phyloP scores from a whole-genome alignment of 2,113 vertebrate species.

The Dryoscopus gambensis region DNA sequence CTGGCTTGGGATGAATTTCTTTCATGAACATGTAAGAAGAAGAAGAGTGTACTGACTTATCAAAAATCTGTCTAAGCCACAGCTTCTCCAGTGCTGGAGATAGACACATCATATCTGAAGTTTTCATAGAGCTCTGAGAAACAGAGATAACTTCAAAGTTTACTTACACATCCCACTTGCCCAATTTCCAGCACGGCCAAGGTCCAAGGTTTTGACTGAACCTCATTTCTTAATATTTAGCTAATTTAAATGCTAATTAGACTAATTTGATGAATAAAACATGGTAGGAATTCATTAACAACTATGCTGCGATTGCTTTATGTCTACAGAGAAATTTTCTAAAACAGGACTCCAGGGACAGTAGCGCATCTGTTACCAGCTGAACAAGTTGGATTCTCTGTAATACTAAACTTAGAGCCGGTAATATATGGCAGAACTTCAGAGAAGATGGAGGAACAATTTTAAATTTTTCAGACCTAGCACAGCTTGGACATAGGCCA shows the following conservation, averaged over 20 bases:
- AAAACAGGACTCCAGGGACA: constrained; percentile 20
- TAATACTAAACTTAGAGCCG: neutral
- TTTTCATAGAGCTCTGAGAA: neutral
- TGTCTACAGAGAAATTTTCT: constrained; percentile 46
- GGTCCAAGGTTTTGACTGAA: constrained; percentile 21
- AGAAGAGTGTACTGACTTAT: neutral
- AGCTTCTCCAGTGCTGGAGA: neutral
- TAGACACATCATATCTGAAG: neutral
- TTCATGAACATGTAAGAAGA: neutral
- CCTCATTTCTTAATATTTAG: constrained; percentile 37
- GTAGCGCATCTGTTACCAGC: constrained; percentile 23
- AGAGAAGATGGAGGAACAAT: neutral
- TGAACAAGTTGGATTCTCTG: neutral
- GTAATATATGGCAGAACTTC: neutral
- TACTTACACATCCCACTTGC: neutral
- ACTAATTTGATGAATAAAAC: constrained; percentile 50
- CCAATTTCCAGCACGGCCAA: neutral
- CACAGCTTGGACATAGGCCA: neutral
- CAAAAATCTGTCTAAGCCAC: neutral
- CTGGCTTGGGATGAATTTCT: neutral
- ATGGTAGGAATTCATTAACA: constrained; percentile 42
- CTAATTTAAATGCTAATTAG: constrained; percentile 68
- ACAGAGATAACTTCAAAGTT: constrained; percentile 6
- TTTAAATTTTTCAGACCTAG: neutral
- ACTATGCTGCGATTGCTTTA: constrained; percentile 7